phyloP scores from a whole-genome alignment of 2,113 vertebrate genomes.

The Cyanoderma ruficeps region DNA sequence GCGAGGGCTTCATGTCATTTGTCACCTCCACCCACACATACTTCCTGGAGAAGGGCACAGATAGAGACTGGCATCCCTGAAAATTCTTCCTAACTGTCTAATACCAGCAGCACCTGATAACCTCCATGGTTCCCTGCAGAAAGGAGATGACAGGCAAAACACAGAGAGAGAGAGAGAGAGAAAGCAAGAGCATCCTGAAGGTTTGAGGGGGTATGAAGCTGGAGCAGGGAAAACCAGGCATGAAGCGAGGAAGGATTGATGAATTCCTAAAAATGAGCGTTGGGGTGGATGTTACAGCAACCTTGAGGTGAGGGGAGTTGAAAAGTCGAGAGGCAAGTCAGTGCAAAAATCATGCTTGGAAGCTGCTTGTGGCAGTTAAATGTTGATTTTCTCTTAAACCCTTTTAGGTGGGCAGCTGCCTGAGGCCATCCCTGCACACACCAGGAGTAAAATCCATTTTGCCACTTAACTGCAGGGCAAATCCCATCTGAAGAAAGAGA shows the following conservation, averaged over 20 bases:
- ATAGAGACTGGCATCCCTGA: neutral
- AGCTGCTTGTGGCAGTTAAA: neutral
- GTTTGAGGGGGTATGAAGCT: fast-evolving
- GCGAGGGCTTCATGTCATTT: neutral
- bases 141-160: neutral
- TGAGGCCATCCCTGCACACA: neutral
- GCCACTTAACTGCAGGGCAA: neutral
- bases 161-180: neutral
- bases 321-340: neutral
- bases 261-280: neutral
- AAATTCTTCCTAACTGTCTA: neutral
- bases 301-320: neutral
- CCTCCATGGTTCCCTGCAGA: neutral
- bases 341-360: neutral
- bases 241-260: neutral
- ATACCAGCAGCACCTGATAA: neutral
- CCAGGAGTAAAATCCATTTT: neutral
- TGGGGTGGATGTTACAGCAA: neutral
- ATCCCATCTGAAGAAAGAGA: neutral
- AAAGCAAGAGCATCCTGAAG: neutral
- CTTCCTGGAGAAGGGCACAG: neutral
- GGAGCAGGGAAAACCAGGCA: neutral
- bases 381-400: neutral
- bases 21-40: neutral
- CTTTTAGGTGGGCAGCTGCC: neutral